These are phyloP conservation scores for Excalfactoria chinensis DNA, from an alignment of 2,113 vertebrate species.

Conservation along the genomic window DNA sequence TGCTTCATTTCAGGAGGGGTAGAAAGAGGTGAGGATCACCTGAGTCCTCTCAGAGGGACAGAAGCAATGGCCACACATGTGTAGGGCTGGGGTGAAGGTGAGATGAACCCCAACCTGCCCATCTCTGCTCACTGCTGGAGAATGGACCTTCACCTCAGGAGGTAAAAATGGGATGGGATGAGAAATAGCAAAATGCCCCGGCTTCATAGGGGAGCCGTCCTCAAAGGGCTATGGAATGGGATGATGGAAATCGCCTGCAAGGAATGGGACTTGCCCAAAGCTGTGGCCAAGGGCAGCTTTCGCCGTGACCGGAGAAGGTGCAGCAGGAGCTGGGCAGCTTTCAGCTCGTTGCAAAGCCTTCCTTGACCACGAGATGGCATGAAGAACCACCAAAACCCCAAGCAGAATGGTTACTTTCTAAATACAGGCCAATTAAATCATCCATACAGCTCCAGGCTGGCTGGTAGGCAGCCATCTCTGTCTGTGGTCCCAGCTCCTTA, in stretches of 20 bases:
- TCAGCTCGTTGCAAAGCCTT: not conserved
- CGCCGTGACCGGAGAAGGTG: accelerated
- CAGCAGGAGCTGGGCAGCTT: not conserved
- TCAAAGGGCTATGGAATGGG: not conserved
- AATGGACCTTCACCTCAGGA: not conserved
- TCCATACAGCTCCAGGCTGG: not conserved
- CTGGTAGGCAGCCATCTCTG: not conserved
- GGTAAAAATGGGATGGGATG: not conserved
- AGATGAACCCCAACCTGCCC: not conserved
- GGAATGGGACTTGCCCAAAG: not conserved
- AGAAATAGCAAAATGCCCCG: not conserved
- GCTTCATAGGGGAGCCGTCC: not conserved
- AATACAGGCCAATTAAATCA: not conserved
- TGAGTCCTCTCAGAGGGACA: accelerated
- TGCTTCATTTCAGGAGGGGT: not conserved
- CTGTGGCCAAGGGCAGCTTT: not conserved
- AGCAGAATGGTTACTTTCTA: not conserved
- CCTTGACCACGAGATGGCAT: constrained; percentile 42
- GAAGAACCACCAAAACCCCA: not conserved
- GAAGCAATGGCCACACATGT: not conserved
- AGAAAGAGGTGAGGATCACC: not conserved
- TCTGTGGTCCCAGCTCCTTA: not conserved
- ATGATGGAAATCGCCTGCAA: not conserved
- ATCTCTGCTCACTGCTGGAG: not conserved
- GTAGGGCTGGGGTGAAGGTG: not conserved